Percentiles rank a stretch among this genome's conserved stretches.
Evolutionary conservation across 2,888 invertebrate species (phyloP).

Genomic region (Cybosia mesomella): DNA sequence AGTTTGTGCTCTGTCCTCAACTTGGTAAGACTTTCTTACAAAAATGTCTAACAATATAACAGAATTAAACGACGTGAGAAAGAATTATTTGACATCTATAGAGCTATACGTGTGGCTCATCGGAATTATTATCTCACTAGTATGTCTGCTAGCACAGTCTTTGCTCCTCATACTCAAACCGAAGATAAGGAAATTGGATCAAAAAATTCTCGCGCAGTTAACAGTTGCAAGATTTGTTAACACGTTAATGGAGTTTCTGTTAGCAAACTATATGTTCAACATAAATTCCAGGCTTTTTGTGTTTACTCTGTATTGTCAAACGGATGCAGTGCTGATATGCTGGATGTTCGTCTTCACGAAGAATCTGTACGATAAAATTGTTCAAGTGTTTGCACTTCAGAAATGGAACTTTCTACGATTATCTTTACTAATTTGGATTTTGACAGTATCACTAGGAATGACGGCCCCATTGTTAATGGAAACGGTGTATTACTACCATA

Average conservation of each 20-base stretch:
- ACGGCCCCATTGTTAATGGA: slow-evolving; percentile 43
- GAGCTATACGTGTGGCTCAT: slow-evolving; percentile 52
- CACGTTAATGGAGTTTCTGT: slow-evolving; percentile 57
- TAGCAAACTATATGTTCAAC: slow-evolving; percentile 28
- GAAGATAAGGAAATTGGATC: slow-evolving; percentile 66
- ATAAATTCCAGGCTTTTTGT: slow-evolving; percentile 26
- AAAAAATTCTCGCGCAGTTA: slow-evolving; percentile 67
- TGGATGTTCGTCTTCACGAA: slow-evolving; percentile 76
- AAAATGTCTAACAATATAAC: slow-evolving; percentile 25
- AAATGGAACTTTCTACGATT: slow-evolving; percentile 51
- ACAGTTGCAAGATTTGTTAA: slow-evolving; percentile 65
- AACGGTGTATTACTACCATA: not conserved
- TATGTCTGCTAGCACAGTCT: slow-evolving; percentile 59
- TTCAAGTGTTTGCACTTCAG: slow-evolving; percentile 61
- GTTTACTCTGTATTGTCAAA: slow-evolving; percentile 59
- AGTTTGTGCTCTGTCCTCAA: slow-evolving; percentile 6
- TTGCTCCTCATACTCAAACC: slow-evolving; percentile 54
- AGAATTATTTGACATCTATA: not conserved
- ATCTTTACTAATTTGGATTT: slow-evolving; percentile 57
- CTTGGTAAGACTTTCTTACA: slow-evolving; percentile 6
- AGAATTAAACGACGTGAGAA: no score
- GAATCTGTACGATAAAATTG: slow-evolving; percentile 72
- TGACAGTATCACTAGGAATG: slow-evolving; percentile 60
- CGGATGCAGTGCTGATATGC: slow-evolving; percentile 63
- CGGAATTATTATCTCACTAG: slow-evolving; percentile 61